Evolutionary conservation across 2,797 vertebrate genomes (phyloP).

Genomic region (Cottoperca gobio): DNA sequence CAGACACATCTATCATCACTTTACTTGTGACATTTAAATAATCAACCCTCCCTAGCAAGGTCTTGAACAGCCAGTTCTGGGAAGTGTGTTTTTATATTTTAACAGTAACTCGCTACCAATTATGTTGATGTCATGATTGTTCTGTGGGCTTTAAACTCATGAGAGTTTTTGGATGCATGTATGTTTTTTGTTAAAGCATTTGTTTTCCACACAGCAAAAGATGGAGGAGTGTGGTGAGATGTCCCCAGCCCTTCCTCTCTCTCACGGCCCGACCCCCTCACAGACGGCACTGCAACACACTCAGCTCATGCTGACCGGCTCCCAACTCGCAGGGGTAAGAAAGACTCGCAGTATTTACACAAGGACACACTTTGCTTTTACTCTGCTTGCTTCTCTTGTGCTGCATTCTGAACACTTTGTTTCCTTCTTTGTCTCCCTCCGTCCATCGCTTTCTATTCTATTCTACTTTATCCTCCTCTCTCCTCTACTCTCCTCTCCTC

Average conservation of each 20-base stretch:
- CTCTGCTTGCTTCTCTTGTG: constrained; percentile 59
- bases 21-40: not conserved
- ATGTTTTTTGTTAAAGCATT: not conserved
- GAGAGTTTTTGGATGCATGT: not conserved
- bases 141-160: not conserved
- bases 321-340: constrained; percentile 93
- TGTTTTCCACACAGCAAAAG: constrained; percentile 82
- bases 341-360: not conserved
- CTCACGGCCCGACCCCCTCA: constrained; percentile 82
- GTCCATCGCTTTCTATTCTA: not conserved
- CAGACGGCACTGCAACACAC: constrained; percentile 92
- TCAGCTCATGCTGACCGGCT: constrained; percentile 93
- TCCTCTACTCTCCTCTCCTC: no score
- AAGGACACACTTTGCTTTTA: constrained; percentile 55
- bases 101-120: not conserved
- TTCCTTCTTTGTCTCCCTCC: constrained; percentile 35
- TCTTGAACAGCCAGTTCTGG: constrained; percentile 22
- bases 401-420: constrained; percentile 64
- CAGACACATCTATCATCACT: constrained; percentile 7
- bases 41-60: not conserved
- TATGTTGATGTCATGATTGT: not conserved
- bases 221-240: constrained; percentile 89
- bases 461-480: no score
- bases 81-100: not conserved
- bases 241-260: constrained; percentile 83